phyloP scores from a whole-genome alignment of 2,888 invertebrate species.

The Schizotus pectinicornis region DNA sequence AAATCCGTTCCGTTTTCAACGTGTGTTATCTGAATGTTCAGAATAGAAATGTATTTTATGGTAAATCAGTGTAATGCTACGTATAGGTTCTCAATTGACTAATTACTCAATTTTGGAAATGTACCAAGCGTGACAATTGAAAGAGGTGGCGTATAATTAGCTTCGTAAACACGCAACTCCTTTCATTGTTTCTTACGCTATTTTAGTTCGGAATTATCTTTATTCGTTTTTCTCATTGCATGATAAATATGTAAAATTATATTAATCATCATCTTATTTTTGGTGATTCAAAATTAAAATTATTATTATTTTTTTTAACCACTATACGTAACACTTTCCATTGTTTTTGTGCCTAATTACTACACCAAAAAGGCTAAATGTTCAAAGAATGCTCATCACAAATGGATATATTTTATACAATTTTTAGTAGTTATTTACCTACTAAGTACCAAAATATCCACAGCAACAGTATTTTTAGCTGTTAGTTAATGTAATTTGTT shows the following conservation, averaged over 20 bases:
- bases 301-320: too few relatives aligned
- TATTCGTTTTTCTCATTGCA: too few relatives aligned
- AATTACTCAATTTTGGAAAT: neutral
- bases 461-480: slow-evolving; percentile 28
- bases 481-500: slow-evolving; percentile 31
- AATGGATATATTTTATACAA: slow-evolving; percentile 44
- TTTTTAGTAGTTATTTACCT: slow-evolving; percentile 37
- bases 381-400: slow-evolving; percentile 43
- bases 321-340: neutral
- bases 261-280: too few relatives aligned
- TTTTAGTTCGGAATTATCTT: too few relatives aligned
- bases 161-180: too few relatives aligned
- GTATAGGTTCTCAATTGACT: neutral
- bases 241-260: too few relatives aligned
- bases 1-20: slow-evolving; percentile 29
- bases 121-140: too few relatives aligned
- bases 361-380: slow-evolving; percentile 28
- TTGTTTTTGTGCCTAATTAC: slow-evolving; percentile 16
- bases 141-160: too few relatives aligned
- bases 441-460: slow-evolving; percentile 20
- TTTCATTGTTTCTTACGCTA: too few relatives aligned
- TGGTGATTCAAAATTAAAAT: too few relatives aligned
- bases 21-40: slow-evolving; percentile 34
- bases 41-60: slow-evolving; percentile 32
- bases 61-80: slow-evolving; percentile 9